Evolutionary conservation across 2,888 invertebrate genomes (phyloP).

Genomic region (Spisula subtruncata): DNA sequence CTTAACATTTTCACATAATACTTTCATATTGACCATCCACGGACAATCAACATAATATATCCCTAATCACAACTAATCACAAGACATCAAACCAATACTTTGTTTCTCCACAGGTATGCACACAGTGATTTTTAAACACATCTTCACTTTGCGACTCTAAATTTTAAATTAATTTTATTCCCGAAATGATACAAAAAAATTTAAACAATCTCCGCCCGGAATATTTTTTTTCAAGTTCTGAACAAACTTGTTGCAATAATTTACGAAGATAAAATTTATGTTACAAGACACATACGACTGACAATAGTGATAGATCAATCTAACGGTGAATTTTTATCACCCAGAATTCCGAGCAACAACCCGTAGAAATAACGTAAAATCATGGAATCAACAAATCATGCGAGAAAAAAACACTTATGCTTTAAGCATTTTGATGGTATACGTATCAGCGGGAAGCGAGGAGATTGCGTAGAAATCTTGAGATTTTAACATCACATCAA

Average conservation of each 20-base stretch:
- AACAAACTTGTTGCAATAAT: background rate
- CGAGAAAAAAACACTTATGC: slow-evolving; percentile 29
- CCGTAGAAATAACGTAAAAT: background rate
- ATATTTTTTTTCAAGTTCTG: background rate
- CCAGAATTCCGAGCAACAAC: background rate
- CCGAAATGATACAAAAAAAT: too few relatives aligned
- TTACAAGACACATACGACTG: background rate
- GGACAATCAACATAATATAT: too few relatives aligned
- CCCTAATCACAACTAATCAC: too few relatives aligned
- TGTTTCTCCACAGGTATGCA: too few relatives aligned
- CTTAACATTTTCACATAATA: too few relatives aligned
- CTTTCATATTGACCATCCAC: too few relatives aligned
- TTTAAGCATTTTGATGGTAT: background rate
- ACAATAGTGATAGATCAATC: background rate
- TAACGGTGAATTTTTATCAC: background rate
- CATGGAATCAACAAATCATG: slow-evolving; percentile 16
- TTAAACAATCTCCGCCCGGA: too few relatives aligned
- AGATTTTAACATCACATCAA: slow-evolving; percentile 23
- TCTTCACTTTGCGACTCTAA: too few relatives aligned
- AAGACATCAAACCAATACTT: too few relatives aligned
- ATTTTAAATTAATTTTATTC: too few relatives aligned
- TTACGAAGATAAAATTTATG: background rate
- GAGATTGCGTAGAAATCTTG: background rate
- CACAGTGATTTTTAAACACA: too few relatives aligned
- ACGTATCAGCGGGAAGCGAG: background rate